Evolutionary conservation across 1,140 invertebrate genomes (phyloP).

Genomic region (Drosophila tropicalis): DNA sequence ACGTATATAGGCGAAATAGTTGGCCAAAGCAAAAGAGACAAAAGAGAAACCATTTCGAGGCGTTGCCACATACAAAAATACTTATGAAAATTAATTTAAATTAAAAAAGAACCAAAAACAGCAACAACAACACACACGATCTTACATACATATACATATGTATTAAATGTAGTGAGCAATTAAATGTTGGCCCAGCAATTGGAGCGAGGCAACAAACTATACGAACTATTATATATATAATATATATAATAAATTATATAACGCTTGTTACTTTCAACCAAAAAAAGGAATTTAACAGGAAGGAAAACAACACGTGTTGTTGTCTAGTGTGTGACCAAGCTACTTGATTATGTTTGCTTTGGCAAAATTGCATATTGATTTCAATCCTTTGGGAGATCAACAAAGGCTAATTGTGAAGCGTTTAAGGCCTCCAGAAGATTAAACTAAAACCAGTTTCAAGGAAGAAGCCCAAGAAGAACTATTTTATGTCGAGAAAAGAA

Average conservation of each 20-base stretch:
- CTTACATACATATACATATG: constrained; percentile 7
- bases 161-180: constrained; percentile 45
- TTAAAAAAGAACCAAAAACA: constrained; percentile 20
- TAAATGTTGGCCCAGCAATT: constrained; percentile 53
- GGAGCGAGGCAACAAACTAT: constrained; percentile 53
- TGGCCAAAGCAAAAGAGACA: constrained; percentile 41
- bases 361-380: constrained; percentile 54
- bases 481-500: constrained; percentile 10
- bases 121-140: constrained; percentile 20
- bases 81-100: constrained; percentile 41
- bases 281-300: constrained; percentile 13
- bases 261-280: constrained; percentile 15
- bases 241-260: constrained; percentile 49
- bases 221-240: constrained; percentile 22
- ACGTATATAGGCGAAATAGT: constrained; percentile 41
- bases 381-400: constrained; percentile 73
- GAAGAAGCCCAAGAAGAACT: constrained; percentile 42
- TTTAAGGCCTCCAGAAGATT: constrained; percentile 66
- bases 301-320: constrained; percentile 40
- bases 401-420: constrained; percentile 65
- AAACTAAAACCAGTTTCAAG: constrained; percentile 51
- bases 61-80: constrained; percentile 49
- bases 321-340: neutral
- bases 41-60: constrained; percentile 48
- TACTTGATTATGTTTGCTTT: constrained; percentile 69